Percentiles rank a stretch among this genome's conserved stretches.
Evolutionary conservation across 2,113 vertebrate genomes (phyloP).

Genomic region (Spilogale gracilis): DNA sequence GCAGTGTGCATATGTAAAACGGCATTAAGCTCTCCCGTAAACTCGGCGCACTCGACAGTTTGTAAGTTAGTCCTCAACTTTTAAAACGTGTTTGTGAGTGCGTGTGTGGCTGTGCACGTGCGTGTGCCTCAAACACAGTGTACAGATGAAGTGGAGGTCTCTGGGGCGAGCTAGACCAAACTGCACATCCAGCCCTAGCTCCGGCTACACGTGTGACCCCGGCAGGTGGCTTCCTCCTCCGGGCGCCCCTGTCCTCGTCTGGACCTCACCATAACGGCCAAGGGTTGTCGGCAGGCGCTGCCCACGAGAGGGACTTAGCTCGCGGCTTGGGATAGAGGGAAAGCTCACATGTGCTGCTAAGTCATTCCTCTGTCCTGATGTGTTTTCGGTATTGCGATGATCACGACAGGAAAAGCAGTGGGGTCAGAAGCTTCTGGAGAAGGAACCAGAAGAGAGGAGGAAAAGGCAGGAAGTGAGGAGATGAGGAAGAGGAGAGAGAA

Average conservation of each 20-base stretch:
- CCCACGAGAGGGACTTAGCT: accelerated
- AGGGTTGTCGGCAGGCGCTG: accelerated
- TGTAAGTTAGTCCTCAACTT: neutral
- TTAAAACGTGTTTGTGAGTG: neutral
- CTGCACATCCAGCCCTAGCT: neutral
- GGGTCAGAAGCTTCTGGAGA: neutral
- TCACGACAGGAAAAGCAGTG: neutral
- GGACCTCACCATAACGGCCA: accelerated
- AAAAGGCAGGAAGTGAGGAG: neutral
- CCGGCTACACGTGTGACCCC: accelerated
- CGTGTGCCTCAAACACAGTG: neutral
- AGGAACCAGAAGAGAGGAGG: constrained; percentile 34
- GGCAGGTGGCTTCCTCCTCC: neutral
- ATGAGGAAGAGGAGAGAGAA: neutral
- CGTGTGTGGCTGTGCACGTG: accelerated
- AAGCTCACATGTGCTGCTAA: neutral
- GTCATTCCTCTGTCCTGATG: neutral
- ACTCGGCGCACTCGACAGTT: neutral
- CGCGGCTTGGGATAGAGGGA: accelerated
- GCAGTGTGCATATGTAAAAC: accelerated
- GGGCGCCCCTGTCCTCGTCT: neutral
- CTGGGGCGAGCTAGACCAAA: neutral
- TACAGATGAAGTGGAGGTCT: neutral
- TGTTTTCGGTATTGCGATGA: neutral
- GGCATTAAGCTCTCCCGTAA: accelerated